Conservation (phyloP, 2,113 vertebrate species). For the Alligator mississippiensis region DNA sequence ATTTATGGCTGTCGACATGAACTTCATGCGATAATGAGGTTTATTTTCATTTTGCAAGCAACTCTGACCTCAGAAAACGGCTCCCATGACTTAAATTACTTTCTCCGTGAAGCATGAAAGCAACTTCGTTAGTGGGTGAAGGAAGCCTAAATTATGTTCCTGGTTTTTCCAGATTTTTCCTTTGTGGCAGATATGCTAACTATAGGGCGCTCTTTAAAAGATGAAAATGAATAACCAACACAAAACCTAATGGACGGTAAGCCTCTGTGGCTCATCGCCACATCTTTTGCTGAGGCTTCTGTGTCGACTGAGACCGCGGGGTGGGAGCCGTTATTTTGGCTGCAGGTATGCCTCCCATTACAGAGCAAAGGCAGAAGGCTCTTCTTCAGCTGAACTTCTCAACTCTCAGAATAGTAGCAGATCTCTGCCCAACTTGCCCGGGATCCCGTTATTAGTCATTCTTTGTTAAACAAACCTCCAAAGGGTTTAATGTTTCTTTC, state of each 20-base stretch:
- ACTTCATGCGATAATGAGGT: background rate
- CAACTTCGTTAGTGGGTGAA: background rate
- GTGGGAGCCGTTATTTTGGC: fast-evolving
- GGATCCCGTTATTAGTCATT: background rate
- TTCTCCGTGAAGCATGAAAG: background rate
- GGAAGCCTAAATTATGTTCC: background rate
- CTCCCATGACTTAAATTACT: background rate
- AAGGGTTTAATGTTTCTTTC: background rate
- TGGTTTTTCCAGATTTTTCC: no score
- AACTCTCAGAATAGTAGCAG: background rate
- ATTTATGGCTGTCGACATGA: background rate
- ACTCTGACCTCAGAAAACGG: background rate
- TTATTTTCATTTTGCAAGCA: no score
- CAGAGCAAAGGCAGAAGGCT: background rate
- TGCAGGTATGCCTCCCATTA: background rate
- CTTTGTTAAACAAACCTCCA: background rate
- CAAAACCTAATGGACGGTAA: background rate
- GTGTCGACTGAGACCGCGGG: background rate
- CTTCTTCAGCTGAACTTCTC: fast-evolving
- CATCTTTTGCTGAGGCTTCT: background rate
- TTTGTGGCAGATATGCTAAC: background rate
- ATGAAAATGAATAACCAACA: no score
- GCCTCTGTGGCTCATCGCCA: background rate
- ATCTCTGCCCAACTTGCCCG: background rate
- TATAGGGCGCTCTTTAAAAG: background rate